Percentiles rank a stretch among this genome's conserved stretches.
These are phyloP conservation scores for Melanargia galathea DNA, from an alignment of 2,888 invertebrate genomes.

Conservation along the genomic window DNA sequence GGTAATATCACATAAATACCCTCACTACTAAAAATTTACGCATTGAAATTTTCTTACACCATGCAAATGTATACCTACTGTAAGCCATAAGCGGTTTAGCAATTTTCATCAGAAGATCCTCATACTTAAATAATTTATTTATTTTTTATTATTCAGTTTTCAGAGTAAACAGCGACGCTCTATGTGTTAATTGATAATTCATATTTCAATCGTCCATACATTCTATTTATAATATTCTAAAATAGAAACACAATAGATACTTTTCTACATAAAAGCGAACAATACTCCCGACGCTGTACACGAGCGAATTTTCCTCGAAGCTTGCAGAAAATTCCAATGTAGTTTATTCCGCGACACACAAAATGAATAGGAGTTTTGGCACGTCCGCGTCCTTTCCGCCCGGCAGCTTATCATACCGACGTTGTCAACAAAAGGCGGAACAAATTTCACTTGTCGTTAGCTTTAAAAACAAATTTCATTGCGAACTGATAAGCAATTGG, in stretches of 20 bases:
- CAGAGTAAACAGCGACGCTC: too few relatives aligned
- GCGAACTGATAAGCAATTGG: slow-evolving; percentile 50
- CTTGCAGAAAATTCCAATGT: slow-evolving; percentile 35
- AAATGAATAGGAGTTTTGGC: slow-evolving; percentile 62
- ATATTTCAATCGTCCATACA: too few relatives aligned
- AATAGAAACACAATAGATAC: slow-evolving; percentile 12
- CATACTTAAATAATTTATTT: too few relatives aligned
- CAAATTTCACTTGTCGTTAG: slow-evolving; percentile 52
- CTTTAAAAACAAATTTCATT: slow-evolving; percentile 45
- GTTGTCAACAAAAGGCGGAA: slow-evolving; percentile 51
- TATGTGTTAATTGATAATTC: too few relatives aligned
- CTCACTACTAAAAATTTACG: too few relatives aligned
- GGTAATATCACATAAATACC: too few relatives aligned
- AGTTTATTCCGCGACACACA: slow-evolving; percentile 56
- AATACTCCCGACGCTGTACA: slow-evolving; percentile 11
- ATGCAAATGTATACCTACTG: too few relatives aligned
- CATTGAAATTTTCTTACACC: too few relatives aligned
- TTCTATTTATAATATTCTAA: slow-evolving; percentile 14
- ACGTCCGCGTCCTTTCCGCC: slow-evolving; percentile 48
- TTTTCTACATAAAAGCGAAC: slow-evolving; percentile 20
- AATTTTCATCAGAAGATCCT: too few relatives aligned
- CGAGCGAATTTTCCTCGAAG: slow-evolving; percentile 17
- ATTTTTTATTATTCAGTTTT: too few relatives aligned
- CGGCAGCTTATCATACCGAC: slow-evolving; percentile 49
- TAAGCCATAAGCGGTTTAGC: too few relatives aligned